Percentiles rank a stretch among this genome's conserved stretches.
These are phyloP conservation scores for Lepidurus apus DNA, from an alignment of 1,140 invertebrate genomes.

Conservation along the genomic window DNA sequence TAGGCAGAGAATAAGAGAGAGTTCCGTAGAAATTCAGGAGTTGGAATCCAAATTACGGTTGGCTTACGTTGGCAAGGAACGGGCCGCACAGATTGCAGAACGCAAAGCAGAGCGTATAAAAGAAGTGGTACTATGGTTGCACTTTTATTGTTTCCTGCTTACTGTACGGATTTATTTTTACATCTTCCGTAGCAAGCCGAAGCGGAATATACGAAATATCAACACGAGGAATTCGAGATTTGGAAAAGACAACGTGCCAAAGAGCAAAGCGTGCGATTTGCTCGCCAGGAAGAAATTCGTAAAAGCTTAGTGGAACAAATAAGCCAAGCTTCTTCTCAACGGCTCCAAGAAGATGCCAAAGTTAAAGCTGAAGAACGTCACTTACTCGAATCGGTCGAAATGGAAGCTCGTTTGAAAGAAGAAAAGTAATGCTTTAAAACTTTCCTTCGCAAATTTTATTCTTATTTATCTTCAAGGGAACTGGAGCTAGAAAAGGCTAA, in stretches of 20 bases:
- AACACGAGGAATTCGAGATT: neutral
- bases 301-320: neutral
- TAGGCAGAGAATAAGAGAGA: constrained; percentile 27
- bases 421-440: neutral
- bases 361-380: neutral
- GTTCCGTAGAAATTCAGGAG: constrained; percentile 31
- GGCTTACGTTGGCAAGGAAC: constrained; percentile 31
- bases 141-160: neutral
- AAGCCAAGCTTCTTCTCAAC: neutral
- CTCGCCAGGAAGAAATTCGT: neutral
- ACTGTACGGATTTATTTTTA: neutral
- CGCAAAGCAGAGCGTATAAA: neutral
- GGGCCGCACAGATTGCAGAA: constrained; percentile 26
- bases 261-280: neutral
- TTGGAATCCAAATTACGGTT: constrained; percentile 29
- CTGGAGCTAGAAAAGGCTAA: neutral
- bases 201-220: neutral
- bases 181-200: neutral
- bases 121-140: constrained; percentile 2
- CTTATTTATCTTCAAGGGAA: neutral
- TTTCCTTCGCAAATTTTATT: neutral
- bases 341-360: neutral
- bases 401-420: neutral
- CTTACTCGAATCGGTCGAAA: neutral
- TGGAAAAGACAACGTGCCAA: neutral